These are phyloP conservation scores for Macrobrachium nipponense DNA, from an alignment of 1,140 invertebrate species.

Conservation along the genomic window DNA sequence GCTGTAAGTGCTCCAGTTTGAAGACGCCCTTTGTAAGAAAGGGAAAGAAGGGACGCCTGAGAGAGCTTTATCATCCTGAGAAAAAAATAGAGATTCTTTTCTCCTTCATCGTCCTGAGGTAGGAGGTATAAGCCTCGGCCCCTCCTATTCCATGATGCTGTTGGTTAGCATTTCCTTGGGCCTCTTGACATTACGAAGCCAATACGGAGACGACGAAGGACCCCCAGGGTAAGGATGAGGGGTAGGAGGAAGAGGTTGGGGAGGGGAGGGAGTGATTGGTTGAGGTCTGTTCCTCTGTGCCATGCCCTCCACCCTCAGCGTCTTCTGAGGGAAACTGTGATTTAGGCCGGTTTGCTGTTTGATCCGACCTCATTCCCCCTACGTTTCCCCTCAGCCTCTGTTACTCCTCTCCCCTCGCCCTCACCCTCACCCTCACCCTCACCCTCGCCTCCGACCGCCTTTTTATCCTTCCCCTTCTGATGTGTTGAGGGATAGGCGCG, in stretches of 20 bases:
- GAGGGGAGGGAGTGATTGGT: too few species aligned
- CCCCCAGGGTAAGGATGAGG: not conserved
- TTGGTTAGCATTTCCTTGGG: not conserved
- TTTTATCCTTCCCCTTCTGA: not conserved
- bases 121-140: not conserved
- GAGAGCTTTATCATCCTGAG: too few species aligned
- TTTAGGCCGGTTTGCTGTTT: conserved; percentile 11
- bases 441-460: not conserved
- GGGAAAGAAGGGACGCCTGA: too few species aligned
- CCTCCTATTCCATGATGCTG: not conserved
- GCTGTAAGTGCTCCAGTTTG: too few species aligned
- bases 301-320: not conserved
- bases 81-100: too few species aligned
- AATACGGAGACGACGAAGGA: not conserved
- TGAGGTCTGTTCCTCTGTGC: too few species aligned
- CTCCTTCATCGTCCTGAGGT: too few species aligned
- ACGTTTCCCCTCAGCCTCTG: not conserved
- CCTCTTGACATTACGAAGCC: conserved; percentile 1
- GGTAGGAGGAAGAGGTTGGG: too few species aligned
- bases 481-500: too few species aligned
- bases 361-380: not conserved
- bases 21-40: too few species aligned
- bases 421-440: not conserved
- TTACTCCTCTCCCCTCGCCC: not conserved
- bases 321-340: not conserved